Evolutionary conservation across 2,888 invertebrate genomes (phyloP).

Genomic region (Nemotelus nigrinus): DNA sequence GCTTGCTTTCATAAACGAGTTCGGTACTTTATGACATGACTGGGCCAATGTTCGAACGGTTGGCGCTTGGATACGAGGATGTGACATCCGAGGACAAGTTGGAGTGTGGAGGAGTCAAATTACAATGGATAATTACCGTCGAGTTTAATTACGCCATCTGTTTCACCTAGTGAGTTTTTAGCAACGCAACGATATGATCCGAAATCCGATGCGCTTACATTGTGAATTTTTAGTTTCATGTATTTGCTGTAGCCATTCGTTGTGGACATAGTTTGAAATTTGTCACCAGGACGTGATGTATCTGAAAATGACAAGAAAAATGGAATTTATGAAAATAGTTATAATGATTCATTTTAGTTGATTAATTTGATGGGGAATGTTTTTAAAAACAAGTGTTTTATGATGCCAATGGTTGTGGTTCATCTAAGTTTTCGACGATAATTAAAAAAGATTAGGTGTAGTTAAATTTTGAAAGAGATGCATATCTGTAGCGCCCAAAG

Average conservation of each 20-base stretch:
- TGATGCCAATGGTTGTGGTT: too few relatives aligned
- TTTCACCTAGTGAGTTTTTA: conserved; percentile 90
- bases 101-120: conserved; percentile 2
- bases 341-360: neutral
- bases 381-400: neutral
- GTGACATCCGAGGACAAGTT: neutral
- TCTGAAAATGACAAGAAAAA: conserved; percentile 61
- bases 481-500: too few relatives aligned
- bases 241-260: conserved; percentile 89
- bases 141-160: conserved; percentile 88
- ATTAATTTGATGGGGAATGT: neutral
- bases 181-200: conserved; percentile 91
- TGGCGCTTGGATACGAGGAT: too few relatives aligned
- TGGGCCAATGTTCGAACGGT: too few relatives aligned
- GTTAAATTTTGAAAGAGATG: too few relatives aligned
- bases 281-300: conserved; percentile 81
- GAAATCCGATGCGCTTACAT: conserved; percentile 81
- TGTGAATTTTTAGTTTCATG: conserved; percentile 90
- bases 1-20: too few relatives aligned
- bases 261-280: conserved; percentile 84
- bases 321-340: neutral
- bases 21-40: too few relatives aligned
- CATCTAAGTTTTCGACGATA: too few relatives aligned
- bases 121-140: conserved; percentile 74
- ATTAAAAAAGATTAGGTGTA: too few relatives aligned